Evolutionary conservation across 1,140 invertebrate species (phyloP), one percentile per base, ranked within the genome.

Genomic region (Brachionus asplanchnoidis): DNA sequence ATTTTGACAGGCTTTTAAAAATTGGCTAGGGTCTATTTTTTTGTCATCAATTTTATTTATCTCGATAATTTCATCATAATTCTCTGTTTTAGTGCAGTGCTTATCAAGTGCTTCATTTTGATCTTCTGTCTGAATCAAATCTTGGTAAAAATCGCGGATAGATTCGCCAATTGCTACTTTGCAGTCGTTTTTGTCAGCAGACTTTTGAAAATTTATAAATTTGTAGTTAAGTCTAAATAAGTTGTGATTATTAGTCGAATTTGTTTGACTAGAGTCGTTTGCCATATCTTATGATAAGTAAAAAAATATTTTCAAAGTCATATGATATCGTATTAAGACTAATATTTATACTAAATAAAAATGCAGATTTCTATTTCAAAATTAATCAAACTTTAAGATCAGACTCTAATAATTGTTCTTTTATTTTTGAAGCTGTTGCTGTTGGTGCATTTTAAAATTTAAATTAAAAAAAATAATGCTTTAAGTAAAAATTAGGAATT

Each of bases 181-280:
- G 11, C 6, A 50, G 11, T 46, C 23, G 26, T 50, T 28, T 28
- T 20, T 50, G 9, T 77, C 23, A 77, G 73, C 46, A 14, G 42
- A 77, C 28, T 77, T 77, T 23, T 50, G 20, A 26, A 77, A 77
- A 44, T 77, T 53, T 11, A 50, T 77, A 77, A 77, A 77, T 77
- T 77, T 77, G n/a, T 77, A 77, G 20, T 77, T 77, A 32, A 32
- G 73, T 77, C 42, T 77, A 46, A 46, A 46, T n/a, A 46, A 14
- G 11, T 46, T n/a, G 14, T 46, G 44, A 46, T n/a, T 12, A 14
- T 14, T 11, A 12, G 44, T 12, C 44, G 44, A 46, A n/a, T 46
- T 46, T 46, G 44, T 46, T 46, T 46, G 44, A 46, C 14, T 14
- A 12, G 44, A 12, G 11, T 46, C 44, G 2, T 46, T 46, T 46